Conservation (phyloP, 2,113 vertebrate genomes). For the Pogona vitticeps region DNA sequence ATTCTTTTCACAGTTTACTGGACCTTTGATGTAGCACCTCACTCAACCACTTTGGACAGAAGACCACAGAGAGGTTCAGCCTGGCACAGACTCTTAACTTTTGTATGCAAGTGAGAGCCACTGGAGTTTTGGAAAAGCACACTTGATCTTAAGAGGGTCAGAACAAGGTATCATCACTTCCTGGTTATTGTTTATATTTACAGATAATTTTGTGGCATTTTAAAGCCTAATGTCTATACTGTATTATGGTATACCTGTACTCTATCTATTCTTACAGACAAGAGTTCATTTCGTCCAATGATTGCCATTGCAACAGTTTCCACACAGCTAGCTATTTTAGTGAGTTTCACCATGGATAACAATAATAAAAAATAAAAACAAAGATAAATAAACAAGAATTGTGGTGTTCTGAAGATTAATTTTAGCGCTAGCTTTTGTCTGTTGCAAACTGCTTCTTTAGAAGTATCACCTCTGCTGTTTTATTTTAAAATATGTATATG, state of each 20-base stretch:
- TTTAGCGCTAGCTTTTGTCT: too few relatives aligned
- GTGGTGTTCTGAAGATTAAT: too few relatives aligned
- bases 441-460: too few relatives aligned
- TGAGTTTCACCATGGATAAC: too few relatives aligned
- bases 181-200: not conserved
- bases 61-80: too few relatives aligned
- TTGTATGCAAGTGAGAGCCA: not conserved
- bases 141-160: not conserved
- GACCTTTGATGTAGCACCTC: not conserved
- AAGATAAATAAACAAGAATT: too few relatives aligned
- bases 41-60: not conserved
- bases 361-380: too few relatives aligned
- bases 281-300: not conserved
- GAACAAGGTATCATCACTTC: not conserved
- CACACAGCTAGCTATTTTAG: too few relatives aligned
- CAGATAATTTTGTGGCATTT: not conserved
- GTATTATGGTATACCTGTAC: not conserved
- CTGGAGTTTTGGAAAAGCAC: not conserved
- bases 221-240: not conserved
- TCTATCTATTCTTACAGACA: too few relatives aligned
- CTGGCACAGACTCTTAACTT: not conserved
- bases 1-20: not conserved
- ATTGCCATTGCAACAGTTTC: too few relatives aligned
- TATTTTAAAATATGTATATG: too few relatives aligned
- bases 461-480: too few relatives aligned